Evolutionary conservation across 2,888 invertebrate genomes (phyloP).

Genomic region (Dexiosoma caninum): DNA sequence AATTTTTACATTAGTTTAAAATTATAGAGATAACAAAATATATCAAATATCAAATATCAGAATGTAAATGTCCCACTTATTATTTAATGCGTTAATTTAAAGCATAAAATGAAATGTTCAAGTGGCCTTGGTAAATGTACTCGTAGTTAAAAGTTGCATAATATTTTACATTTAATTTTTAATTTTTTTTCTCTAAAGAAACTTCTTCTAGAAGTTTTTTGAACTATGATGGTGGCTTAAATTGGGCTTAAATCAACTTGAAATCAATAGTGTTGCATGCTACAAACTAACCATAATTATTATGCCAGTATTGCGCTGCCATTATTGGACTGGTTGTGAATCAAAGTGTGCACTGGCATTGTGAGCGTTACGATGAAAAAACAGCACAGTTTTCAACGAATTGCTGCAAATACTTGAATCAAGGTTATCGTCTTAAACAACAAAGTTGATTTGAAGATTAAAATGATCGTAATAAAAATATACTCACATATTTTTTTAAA

Average conservation of each 20-base stretch:
- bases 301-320: background rate
- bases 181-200: background rate
- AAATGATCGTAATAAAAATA: too few relatives aligned
- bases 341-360: conserved; percentile 6
- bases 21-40: too few relatives aligned
- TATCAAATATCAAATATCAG: too few relatives aligned
- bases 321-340: conserved; percentile 4
- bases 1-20: too few relatives aligned
- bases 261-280: conserved; percentile 31
- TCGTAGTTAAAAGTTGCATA: conserved; percentile 10
- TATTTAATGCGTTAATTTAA: background rate
- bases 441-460: conserved; percentile 26
- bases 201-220: conserved; percentile 5
- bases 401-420: conserved; percentile 33
- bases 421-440: conserved; percentile 42
- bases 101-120: background rate
- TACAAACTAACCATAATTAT: conserved; percentile 8
- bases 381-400: conserved; percentile 16
- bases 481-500: background rate
- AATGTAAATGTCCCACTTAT: too few relatives aligned
- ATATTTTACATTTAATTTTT: background rate
- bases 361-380: background rate
- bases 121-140: conserved; percentile 23
- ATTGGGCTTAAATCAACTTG: conserved; percentile 28
- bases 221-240: conserved; percentile 15